Conservation (phyloP, 2,113 vertebrate species). For the Saimiri boliviensis region DNA sequence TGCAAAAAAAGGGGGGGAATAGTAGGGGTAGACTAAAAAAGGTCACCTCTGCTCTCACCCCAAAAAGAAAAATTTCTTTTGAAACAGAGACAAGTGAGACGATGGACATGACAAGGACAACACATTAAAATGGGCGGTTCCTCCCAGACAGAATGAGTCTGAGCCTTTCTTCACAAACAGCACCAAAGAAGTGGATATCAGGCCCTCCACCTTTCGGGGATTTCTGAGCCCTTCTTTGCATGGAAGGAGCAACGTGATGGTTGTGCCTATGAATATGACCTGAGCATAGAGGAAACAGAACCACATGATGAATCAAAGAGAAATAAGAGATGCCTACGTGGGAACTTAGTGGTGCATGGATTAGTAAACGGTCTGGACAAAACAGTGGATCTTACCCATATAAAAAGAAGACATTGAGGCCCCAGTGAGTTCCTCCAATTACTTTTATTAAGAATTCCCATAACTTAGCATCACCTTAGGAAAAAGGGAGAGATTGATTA, state of each 20-base stretch:
- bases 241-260: not conserved
- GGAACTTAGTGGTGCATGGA: not conserved
- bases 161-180: not conserved
- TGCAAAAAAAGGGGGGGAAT: too few relatives aligned
- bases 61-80: not conserved
- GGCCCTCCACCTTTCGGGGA: not conserved
- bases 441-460: not conserved
- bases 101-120: not conserved
- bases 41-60: not conserved
- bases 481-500: not conserved
- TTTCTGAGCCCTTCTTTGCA: not conserved
- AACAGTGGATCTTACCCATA: not conserved
- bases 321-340: not conserved
- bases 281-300: not conserved
- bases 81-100: not conserved
- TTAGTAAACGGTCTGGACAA: not conserved
- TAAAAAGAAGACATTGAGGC: not conserved
- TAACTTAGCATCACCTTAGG: not conserved
- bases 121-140: not conserved
- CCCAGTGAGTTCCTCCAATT: not conserved
- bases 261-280: not conserved
- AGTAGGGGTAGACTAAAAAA: not conserved
- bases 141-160: not conserved
- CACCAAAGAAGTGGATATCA: not conserved
- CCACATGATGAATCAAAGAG: too few relatives aligned